Evolutionary conservation across 2,888 invertebrate genomes (phyloP).

Genomic region (Matsumyia berberina): DNA sequence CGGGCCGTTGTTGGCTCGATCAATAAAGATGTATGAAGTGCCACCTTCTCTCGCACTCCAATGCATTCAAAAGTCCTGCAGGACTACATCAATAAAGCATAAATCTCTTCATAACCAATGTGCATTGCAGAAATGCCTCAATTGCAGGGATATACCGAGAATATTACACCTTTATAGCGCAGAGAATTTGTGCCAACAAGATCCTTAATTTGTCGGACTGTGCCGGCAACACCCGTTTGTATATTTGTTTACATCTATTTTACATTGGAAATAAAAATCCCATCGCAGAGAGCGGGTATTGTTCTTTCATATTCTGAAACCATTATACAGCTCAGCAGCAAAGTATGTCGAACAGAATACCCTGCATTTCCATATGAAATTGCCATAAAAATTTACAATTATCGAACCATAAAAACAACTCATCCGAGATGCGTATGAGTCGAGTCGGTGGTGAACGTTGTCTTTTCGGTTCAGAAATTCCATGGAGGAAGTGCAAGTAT

Average conservation of each 20-base stretch:
- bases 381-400: conserved; percentile 66
- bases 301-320: conserved; percentile 27
- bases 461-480: conserved; percentile 19
- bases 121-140: conserved; percentile 32
- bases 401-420: conserved; percentile 64
- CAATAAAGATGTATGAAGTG: conserved; percentile 51
- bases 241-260: conserved; percentile 63
- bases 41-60: neutral
- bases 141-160: conserved; percentile 12
- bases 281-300: conserved; percentile 5
- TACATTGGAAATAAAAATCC: conserved; percentile 62
- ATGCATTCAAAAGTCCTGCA: conserved; percentile 45
- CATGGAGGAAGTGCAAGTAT: too few species aligned
- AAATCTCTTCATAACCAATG: conserved; percentile 54
- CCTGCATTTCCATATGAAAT: conserved; percentile 64
- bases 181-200: conserved; percentile 56
- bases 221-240: conserved; percentile 12
- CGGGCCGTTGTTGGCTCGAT: conserved; percentile 37
- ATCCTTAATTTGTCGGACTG: conserved; percentile 63
- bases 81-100: conserved; percentile 71
- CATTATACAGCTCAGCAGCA: conserved; percentile 60
- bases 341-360: conserved; percentile 38
- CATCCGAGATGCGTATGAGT: conserved; percentile 48
- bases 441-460: conserved; percentile 2
- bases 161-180: conserved; percentile 43